Percentiles rank a stretch among this genome's conserved stretches.
Evolutionary conservation across 2,113 vertebrate species (phyloP).

Genomic region (Barnardius zonarius): DNA sequence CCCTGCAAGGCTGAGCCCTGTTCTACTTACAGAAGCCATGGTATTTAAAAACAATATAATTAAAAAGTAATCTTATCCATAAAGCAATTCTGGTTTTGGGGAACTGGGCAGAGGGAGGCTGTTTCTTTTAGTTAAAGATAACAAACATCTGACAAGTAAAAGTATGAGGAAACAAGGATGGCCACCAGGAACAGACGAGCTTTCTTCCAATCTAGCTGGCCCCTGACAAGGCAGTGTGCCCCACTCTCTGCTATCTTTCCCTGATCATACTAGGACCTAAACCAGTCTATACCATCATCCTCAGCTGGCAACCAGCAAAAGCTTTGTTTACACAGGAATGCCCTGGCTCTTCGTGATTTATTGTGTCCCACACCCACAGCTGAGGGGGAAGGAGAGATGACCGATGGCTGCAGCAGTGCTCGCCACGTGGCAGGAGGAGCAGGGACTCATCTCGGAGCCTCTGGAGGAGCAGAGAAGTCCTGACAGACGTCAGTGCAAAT

Average conservation of each 20-base stretch:
- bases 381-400: accelerated
- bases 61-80: not conserved
- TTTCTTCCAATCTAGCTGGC: not conserved
- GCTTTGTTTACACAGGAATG: accelerated
- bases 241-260: not conserved
- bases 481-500: accelerated
- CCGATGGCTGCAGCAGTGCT: not conserved
- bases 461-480: accelerated
- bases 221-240: not conserved
- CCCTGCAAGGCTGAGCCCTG: not conserved
- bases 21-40: not conserved
- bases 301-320: not conserved
- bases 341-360: accelerated
- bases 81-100: not conserved
- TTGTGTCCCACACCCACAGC: not conserved
- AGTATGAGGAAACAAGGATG: not conserved
- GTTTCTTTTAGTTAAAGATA: not conserved
- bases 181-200: not conserved
- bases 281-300: not conserved
- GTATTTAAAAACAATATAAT: not conserved
- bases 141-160: not conserved
- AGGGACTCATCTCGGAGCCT: not conserved
- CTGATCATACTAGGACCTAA: too few species aligned
- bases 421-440: not conserved
- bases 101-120: accelerated